These are phyloP conservation scores for Sussaba pulchella DNA, from an alignment of 2,888 invertebrate species.

Conservation along the genomic window DNA sequence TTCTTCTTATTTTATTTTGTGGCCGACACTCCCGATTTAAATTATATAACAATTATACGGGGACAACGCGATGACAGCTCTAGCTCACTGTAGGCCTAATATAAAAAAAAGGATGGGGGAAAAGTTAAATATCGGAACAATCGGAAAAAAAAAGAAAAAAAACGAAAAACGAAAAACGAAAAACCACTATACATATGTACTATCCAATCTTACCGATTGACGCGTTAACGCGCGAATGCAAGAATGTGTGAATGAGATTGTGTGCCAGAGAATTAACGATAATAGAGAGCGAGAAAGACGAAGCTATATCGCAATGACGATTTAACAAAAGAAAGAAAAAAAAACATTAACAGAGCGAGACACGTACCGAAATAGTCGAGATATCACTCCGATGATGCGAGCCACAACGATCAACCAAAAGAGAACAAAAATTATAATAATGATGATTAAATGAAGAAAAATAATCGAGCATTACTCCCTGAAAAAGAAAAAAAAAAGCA, in stretches of 20 bases:
- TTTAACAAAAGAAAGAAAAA: conserved; percentile 33
- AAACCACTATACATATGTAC: conserved; percentile 75
- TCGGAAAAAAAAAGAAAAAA: no score
- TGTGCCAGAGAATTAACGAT: conserved; percentile 59
- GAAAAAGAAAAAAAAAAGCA: no score
- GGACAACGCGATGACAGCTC: conserved; percentile 74
- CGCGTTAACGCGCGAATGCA: conserved; percentile 71
- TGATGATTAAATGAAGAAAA: conserved; percentile 36
- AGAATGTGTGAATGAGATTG: conserved; percentile 70
- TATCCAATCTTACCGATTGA: conserved; percentile 80
- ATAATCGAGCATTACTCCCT: conserved; percentile 53
- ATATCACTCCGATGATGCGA: conserved; percentile 72
- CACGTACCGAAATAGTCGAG: conserved; percentile 65
- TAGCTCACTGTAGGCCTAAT: conserved; percentile 84
- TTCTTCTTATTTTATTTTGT: no score
- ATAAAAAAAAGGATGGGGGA: conserved; percentile 66
- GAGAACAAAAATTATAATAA: conserved; percentile 58
- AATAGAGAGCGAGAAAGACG: conserved; percentile 60
- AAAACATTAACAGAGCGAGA: conserved; percentile 29
- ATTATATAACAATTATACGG: conserved; percentile 61
- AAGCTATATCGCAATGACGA: conserved; percentile 69
- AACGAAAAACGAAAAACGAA: conserved; percentile 42
- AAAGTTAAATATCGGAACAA: conserved; percentile 63
- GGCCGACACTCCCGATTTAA: conserved; percentile 62
- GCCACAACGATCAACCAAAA: conserved; percentile 77